These are phyloP conservation scores for Apodemus sylvaticus DNA, from an alignment of 2,113 vertebrate species.

Conservation along the genomic window DNA sequence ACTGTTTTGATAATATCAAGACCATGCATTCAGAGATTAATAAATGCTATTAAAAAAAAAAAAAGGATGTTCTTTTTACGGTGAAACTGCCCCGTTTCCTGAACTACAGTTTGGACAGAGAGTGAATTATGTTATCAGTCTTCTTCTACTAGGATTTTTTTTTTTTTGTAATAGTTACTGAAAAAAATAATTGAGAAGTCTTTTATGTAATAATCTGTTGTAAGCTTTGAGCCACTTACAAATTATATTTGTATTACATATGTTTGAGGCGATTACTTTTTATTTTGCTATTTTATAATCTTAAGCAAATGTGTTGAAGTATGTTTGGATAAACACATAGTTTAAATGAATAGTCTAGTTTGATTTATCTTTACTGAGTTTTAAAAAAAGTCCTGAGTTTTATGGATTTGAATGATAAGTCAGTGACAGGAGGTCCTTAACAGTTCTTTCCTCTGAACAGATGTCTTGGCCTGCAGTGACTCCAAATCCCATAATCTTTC, in stretches of 20 bases:
- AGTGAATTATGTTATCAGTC: slow-evolving; percentile 40
- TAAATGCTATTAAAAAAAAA: slow-evolving; percentile 42
- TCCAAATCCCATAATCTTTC: slow-evolving; percentile 75
- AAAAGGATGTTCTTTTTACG: neutral
- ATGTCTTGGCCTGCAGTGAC: slow-evolving; percentile 80
- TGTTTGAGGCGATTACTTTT: slow-evolving; percentile 50
- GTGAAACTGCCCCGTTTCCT: slow-evolving; percentile 46
- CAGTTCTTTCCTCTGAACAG: slow-evolving; percentile 73
- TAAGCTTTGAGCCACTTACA: slow-evolving; percentile 3
- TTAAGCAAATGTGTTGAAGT: slow-evolving; percentile 32
- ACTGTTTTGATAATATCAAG: neutral
- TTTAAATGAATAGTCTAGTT: slow-evolving; percentile 56
- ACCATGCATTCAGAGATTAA: slow-evolving; percentile 36
- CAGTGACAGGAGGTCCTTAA: slow-evolving; percentile 77
- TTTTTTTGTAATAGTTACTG: neutral
- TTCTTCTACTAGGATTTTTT: slow-evolving; percentile 37
- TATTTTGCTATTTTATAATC: slow-evolving; percentile 44
- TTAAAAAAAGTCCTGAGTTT: slow-evolving; percentile 63
- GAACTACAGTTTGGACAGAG: slow-evolving; percentile 31
- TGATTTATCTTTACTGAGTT: slow-evolving; percentile 64
- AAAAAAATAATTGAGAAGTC: slow-evolving; percentile 12
- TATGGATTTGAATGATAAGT: slow-evolving; percentile 72
- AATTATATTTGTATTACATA: slow-evolving; percentile 14
- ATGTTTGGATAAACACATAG: slow-evolving; percentile 58
- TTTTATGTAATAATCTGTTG: neutral